Base-by-base conservation (phyloP, 2,888 invertebrate genomes). In the Hydrotaea diabolus region DNA sequence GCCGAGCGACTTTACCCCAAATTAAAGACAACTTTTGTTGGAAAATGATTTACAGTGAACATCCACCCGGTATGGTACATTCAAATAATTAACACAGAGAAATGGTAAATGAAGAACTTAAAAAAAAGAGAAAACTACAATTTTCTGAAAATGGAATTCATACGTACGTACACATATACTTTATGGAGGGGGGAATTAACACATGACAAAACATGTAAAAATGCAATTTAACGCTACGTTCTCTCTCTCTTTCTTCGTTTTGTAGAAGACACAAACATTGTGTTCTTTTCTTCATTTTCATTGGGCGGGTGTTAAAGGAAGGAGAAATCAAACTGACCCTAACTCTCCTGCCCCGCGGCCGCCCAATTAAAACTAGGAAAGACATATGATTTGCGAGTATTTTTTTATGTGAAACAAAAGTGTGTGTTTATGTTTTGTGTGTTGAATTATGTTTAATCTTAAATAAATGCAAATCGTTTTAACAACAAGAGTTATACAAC, bases 391-490 rank as follows among this genome's bases (percentile, higher is more conserved):
- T 74, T 13, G 80, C 82, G 85, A 82, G 57, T 82, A 62, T 53
- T 55, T 13, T 73, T 31, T 31, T 31, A 4, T 69, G n/a, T 49
- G 19, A 49, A 71, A 77, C 69, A 57, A 36, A 57, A 82, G 80
- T 73, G 77, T 77, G 77, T 79, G 71, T 77, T 26, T 59, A 2
- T n/a, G 49, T 49, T 15, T 31, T 82, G 57, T 71, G n/a, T 77
- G 66, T 31, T 78, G 46, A 49, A 43, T 57, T 59, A 19, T 83
- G 62, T 59, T 72, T 53, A 73, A 75, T 57, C 73, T 85, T 85
- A 85, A 85, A 66, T 76, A 87, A 86, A 87, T 85, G 85, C 82
- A 82, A 84, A 80, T 79, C 79, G 43, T 80, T 83, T 76, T 80
- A 80, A 80, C 69, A 85, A 72, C 71, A 85, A 73, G 83, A 73